Percentiles rank a stretch among this genome's conserved stretches.
phyloP scores from a whole-genome alignment of 2,113 vertebrate species.

The Saccopteryx bilineata region DNA sequence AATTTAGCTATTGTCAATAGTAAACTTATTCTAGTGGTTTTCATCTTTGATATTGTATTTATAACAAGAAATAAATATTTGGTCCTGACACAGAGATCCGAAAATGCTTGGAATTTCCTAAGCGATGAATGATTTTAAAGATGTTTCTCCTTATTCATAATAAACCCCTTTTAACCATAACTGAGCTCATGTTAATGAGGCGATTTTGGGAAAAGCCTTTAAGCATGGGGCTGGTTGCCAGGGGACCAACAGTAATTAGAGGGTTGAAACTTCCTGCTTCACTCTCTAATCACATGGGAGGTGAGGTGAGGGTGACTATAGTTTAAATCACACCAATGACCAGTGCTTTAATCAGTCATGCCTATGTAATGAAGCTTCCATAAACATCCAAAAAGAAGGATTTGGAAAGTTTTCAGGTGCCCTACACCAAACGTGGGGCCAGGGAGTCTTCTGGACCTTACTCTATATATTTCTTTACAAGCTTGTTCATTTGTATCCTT shows the following conservation, averaged over 20 bases:
- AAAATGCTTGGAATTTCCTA: neutral
- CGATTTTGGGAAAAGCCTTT: neutral
- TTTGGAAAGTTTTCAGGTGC: neutral
- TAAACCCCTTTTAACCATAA: neutral
- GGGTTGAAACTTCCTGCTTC: neutral
- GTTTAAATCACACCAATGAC: neutral
- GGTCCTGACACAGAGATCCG: neutral
- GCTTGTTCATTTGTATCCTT: neutral
- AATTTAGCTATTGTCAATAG: neutral
- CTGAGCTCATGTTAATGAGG: neutral
- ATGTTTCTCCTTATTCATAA: neutral
- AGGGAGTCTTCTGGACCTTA: neutral
- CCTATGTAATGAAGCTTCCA: neutral
- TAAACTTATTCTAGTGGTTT: neutral
- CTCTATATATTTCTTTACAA: neutral
- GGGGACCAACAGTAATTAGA: neutral
- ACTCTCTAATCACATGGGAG: neutral
- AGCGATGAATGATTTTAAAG: neutral
- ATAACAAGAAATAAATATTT: neutral
- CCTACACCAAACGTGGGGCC: neutral
- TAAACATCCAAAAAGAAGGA: neutral
- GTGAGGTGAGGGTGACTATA: neutral
- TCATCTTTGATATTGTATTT: neutral
- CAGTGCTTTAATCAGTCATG: neutral
- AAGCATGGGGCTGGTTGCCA: neutral